Percentiles rank a stretch among this genome's conserved stretches.
These are phyloP conservation scores for Meloe dianella DNA, from an alignment of 2,888 invertebrate genomes.

Conservation along the genomic window DNA sequence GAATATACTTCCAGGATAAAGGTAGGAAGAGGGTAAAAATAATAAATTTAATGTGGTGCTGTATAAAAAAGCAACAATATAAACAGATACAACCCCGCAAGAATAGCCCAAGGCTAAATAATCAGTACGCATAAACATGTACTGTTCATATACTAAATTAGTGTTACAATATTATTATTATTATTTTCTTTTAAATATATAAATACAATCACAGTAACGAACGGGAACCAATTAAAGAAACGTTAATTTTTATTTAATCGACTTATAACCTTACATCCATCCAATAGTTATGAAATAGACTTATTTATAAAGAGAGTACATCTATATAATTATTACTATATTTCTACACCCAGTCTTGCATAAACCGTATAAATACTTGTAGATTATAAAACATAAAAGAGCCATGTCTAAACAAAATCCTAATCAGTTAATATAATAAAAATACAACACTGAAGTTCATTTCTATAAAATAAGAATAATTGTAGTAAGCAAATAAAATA, in stretches of 20 bases:
- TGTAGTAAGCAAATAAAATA: slow-evolving; percentile 1
- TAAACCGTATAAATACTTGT: slow-evolving; percentile 24
- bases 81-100: slow-evolving; percentile 43
- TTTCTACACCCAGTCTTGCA: slow-evolving; percentile 50
- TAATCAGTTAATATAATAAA: no score
- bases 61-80: slow-evolving; percentile 44
- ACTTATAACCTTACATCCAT: slow-evolving; percentile 42
- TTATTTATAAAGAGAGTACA: slow-evolving; percentile 43
- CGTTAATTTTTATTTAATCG: slow-evolving; percentile 34
- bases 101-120: slow-evolving; percentile 34
- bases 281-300: slow-evolving; percentile 43
- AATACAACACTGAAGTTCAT: no score
- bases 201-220: slow-evolving; percentile 59
- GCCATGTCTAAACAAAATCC: slow-evolving; percentile 13
- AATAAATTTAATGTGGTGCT: slow-evolving; percentile 36
- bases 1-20: slow-evolving; percentile 6
- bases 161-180: slow-evolving; percentile 45
- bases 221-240: slow-evolving; percentile 53
- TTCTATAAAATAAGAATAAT: no score
- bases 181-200: slow-evolving; percentile 51
- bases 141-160: slow-evolving; percentile 39
- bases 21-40: neutral
- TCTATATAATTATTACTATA: slow-evolving; percentile 46
- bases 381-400: slow-evolving; percentile 18
- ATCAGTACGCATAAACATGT: slow-evolving; percentile 21